Evolutionary conservation across 2,113 vertebrate species (phyloP).

Genomic region (Promerops cafer): DNA sequence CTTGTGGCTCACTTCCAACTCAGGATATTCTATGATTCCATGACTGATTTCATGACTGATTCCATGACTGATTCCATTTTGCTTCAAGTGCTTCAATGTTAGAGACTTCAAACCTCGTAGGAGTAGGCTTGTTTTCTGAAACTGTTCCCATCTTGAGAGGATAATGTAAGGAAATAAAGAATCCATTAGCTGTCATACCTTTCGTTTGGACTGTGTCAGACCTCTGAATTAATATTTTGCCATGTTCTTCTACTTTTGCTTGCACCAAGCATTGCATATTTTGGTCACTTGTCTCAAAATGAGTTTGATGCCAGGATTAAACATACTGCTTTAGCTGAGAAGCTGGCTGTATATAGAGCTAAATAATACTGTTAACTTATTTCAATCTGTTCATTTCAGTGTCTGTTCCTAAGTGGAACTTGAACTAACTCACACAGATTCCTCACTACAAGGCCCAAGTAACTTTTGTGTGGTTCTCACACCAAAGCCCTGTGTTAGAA

Average conservation of each 20-base stretch:
- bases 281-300: background rate
- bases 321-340: background rate
- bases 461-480: background rate
- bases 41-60: background rate
- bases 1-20: background rate
- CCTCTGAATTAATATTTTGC: background rate
- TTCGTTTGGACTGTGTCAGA: background rate
- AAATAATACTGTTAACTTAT: no score
- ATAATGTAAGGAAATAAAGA: background rate
- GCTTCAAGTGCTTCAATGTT: background rate
- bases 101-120: background rate
- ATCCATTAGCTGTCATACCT: background rate
- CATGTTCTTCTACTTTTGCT: background rate
- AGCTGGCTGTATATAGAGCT: background rate
- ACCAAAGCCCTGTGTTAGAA: background rate
- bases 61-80: background rate
- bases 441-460: accelerated
- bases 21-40: background rate
- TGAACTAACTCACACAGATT: background rate
- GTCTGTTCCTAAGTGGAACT: background rate
- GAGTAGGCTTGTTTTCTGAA: background rate
- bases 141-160: background rate
- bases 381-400: background rate
- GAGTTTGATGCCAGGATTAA: background rate
- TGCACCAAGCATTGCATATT: background rate